Evolutionary conservation across 2,113 vertebrate genomes (phyloP), one percentile per base, ranked within the genome.

Genomic region (Anarrhichthys ocellatus): DNA sequence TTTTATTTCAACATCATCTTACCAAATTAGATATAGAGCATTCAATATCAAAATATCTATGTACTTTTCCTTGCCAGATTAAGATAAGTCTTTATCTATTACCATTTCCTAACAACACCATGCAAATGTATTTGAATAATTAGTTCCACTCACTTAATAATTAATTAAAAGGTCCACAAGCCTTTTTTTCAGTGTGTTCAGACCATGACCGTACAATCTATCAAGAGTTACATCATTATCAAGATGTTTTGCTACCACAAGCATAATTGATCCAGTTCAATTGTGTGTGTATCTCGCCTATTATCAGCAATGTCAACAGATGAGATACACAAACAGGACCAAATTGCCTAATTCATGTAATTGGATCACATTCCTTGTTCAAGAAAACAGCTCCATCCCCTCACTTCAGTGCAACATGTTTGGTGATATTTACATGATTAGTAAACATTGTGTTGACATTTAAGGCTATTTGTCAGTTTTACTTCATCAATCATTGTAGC

Each of bases 351-450:
- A 54, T 63, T 24, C 20, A 54, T 36, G 20, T 34, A 61, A 40
- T 48, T 56, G 9, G 22, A 42, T 74, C 15, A 46, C 17, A 56
- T 63, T 27, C 8, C 10, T 75, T 58, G 27, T 22, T 54, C 38
- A 68, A 61, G 61, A 65, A 44, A 58, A 59, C 29, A 64, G 38
- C 27, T 71, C 52, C 48, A 64, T n/a, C 1, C 20, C 44, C 14
- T 59, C 46, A 54, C 65, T 63, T 50, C 32, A 74, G 6, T 67
- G 27, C 70, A 85, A 48, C 0, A 29, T 75, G 59, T 56, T 63
- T 82, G n/a, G 54, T 82, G 83, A 73, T 78, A 86, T 83, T 88
- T 78, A 83, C 52, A 61, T 68, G 0, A 10, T 76, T 64, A 83
- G 84, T 65, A 74, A 68, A 27, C 56, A 59, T 56, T 68, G 38